Percentiles rank a stretch among this genome's conserved stretches.
phyloP scores from a whole-genome alignment of 2,797 vertebrate species.

The Hypotaenidia philippensis region DNA sequence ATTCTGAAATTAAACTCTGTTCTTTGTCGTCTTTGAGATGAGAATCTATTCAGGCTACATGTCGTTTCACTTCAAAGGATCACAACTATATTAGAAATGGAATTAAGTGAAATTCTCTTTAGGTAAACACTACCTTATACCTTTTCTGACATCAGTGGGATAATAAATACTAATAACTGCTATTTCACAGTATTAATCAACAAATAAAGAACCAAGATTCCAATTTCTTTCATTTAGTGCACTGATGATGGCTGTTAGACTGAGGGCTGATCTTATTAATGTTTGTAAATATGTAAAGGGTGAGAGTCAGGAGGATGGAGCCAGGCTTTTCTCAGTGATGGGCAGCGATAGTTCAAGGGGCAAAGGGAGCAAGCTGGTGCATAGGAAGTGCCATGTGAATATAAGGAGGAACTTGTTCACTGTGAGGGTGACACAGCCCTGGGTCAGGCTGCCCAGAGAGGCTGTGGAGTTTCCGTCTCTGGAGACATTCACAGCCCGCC shows the following conservation, averaged over 20 bases:
- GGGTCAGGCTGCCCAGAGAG: too few relatives aligned
- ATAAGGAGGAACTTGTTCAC: too few relatives aligned
- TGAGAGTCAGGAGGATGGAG: too few relatives aligned
- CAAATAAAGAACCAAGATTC: not conserved
- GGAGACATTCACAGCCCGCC: too few relatives aligned
- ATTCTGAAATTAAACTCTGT: not conserved
- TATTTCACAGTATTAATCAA: not conserved
- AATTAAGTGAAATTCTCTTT: not conserved
- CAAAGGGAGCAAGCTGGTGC: too few relatives aligned
- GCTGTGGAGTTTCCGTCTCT: too few relatives aligned
- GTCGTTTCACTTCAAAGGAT: not conserved
- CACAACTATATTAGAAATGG: not conserved
- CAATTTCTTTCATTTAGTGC: not conserved
- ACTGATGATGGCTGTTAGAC: not conserved
- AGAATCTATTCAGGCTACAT: not conserved
- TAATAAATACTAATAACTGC: not conserved
- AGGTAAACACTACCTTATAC: not conserved
- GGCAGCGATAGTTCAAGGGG: too few relatives aligned
- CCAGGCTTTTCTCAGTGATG: too few relatives aligned
- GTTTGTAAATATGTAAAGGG: too few relatives aligned
- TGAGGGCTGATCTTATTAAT: too few relatives aligned
- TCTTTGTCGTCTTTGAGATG: not conserved
- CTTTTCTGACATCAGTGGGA: not conserved
- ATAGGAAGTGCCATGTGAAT: too few relatives aligned
- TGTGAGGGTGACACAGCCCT: too few relatives aligned